phyloP scores from a whole-genome alignment of 2,888 invertebrate species.

The Andrena camellia region DNA sequence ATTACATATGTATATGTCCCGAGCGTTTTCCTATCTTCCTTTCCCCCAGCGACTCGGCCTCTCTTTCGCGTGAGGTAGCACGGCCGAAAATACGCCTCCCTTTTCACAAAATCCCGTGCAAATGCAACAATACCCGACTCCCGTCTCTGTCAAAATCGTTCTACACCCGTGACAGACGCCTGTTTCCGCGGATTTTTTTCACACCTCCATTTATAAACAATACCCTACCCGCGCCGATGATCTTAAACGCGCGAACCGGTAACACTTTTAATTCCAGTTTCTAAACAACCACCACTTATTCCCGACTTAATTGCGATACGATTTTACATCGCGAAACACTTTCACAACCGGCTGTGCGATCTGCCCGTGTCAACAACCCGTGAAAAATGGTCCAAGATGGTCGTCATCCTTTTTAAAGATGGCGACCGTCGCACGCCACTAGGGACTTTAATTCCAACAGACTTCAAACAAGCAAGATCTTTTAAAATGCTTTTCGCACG shows the following conservation, averaged over 20 bases:
- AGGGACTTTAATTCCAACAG: conserved; percentile 58
- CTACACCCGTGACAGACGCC: conserved; percentile 76
- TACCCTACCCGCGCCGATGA: conserved; percentile 22
- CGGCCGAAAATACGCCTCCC: conserved; percentile 9
- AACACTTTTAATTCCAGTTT: conserved; percentile 41
- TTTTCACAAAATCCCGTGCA: conserved; percentile 6
- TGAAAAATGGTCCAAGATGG: conserved; percentile 81
- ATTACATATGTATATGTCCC: conserved; percentile 43
- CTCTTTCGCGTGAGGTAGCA: conserved; percentile 28
- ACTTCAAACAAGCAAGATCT: neutral
- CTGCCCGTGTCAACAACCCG: conserved; percentile 83
- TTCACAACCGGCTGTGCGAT: conserved; percentile 80
- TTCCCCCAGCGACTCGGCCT: conserved; percentile 7
- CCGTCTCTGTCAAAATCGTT: conserved; percentile 63
- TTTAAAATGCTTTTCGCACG: neutral
- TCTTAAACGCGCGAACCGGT: conserved; percentile 31
- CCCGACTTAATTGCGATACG: conserved; percentile 61
- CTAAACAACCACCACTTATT: conserved; percentile 53
- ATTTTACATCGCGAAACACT: conserved; percentile 77
- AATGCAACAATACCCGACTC: conserved; percentile 36
- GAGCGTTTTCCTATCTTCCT: conserved; percentile 36
- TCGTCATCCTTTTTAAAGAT: conserved; percentile 71
- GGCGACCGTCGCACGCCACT: conserved; percentile 57
- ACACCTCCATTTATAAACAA: conserved; percentile 41
- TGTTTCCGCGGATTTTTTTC: conserved; percentile 73